A percentile compares a stretch with the other conserved stretches of the same genome.
Conservation (phyloP, 2,888 invertebrate species). For the Drepanosiphum platanoidis region DNA sequence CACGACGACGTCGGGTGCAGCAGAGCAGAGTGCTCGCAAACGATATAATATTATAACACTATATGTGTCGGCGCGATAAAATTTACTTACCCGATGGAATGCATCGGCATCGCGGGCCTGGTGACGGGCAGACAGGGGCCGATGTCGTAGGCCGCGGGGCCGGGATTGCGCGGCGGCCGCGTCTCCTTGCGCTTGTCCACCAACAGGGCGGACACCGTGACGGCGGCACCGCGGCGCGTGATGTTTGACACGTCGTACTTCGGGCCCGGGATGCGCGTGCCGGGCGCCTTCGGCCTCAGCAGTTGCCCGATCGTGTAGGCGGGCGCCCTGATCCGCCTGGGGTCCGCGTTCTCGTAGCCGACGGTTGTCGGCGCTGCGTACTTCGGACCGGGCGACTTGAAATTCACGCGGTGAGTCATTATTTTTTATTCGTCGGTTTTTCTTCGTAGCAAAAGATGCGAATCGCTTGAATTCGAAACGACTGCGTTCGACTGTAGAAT, state of each 20-base stretch:
- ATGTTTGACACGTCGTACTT: constrained; percentile 8
- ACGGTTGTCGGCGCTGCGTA: neutral
- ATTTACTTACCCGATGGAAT: constrained; percentile 31
- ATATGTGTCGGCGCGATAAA: no score
- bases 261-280: neutral
- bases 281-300: neutral
- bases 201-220: neutral
- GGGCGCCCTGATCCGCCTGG: neutral
- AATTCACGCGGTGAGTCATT: no score
- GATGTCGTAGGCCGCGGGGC: constrained; percentile 20
- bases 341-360: neutral
- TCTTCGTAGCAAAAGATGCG: no score
- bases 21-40: no score
- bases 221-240: neutral
- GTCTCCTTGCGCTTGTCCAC: neutral
- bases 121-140: neutral
- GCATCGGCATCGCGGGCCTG: constrained; percentile 5
- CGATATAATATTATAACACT: no score
- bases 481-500: no score
- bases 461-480: no score
- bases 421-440: no score
- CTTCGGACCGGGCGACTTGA: constrained; percentile 15
- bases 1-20: no score
- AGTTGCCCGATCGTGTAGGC: constrained; percentile 12
- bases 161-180: neutral